Evolutionary conservation across 2,797 vertebrate species (phyloP).

Genomic region (Luscinia luscinia): DNA sequence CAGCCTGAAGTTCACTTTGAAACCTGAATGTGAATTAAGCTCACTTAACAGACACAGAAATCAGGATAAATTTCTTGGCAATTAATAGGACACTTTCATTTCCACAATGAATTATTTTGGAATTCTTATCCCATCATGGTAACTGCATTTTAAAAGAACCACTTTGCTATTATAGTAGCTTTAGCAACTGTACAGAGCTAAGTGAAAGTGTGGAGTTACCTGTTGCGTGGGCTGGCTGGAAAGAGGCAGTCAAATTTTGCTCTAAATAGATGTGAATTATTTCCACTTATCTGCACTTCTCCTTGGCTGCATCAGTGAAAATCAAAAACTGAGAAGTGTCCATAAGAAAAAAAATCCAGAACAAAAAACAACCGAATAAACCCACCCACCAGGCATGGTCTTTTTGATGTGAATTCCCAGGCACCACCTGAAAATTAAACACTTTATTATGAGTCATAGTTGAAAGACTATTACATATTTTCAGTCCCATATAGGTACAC

Average conservation of each 20-base stretch:
- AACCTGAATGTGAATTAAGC: neutral
- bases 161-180: neutral
- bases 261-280: neutral
- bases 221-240: neutral
- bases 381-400: neutral
- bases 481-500: neutral
- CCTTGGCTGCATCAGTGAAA: neutral
- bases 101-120: neutral
- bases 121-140: neutral
- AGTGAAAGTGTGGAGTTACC: neutral
- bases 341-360: neutral
- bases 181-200: neutral
- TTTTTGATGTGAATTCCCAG: neutral
- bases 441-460: neutral
- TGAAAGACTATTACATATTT: neutral
- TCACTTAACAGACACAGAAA: neutral
- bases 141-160: neutral
- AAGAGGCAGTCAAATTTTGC: neutral
- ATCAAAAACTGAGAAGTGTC: neutral
- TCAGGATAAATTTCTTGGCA: neutral
- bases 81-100: neutral
- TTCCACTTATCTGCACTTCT: neutral
- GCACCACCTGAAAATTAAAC: neutral
- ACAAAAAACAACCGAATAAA: neutral
- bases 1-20: conserved; percentile 11